A percentile compares a stretch with the other conserved stretches of the same genome.
phyloP scores from a whole-genome alignment of 2,888 invertebrate genomes.

The Ashinkailepas kermadecensis region DNA sequence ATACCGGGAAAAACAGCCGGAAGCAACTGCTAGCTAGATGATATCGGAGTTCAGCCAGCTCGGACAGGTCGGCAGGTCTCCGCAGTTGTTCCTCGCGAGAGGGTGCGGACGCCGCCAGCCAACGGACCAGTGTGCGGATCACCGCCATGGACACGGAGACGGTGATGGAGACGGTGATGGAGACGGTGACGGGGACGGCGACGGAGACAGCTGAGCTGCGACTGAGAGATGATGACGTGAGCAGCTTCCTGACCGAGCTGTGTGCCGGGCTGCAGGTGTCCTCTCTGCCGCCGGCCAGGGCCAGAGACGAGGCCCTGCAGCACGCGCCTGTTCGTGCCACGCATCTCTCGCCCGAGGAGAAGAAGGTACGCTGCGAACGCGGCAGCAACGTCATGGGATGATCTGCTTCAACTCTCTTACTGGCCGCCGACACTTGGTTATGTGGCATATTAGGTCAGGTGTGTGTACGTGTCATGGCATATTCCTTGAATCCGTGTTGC shows the following conservation, averaged over 20 bases:
- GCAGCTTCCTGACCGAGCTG: constrained; percentile 24
- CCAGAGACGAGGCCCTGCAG: constrained; percentile 36
- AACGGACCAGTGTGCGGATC: no score
- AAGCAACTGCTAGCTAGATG: no score
- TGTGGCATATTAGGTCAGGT: not conserved
- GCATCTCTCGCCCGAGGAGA: constrained; percentile 35
- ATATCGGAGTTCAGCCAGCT: no score
- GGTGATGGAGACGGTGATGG: no score
- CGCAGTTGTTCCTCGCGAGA: no score
- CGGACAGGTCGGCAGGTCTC: no score
- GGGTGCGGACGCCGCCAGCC: no score
- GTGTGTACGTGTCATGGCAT: not conserved
- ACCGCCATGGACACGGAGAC: no score
- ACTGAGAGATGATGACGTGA: not conserved
- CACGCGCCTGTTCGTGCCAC: constrained; percentile 40
- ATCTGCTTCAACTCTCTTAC: no score
- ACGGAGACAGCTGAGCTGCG: not conserved
- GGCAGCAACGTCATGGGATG: no score
- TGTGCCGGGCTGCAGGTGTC: constrained; percentile 29
- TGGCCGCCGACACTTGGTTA: not conserved
- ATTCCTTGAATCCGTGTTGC: not conserved
- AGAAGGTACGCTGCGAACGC: constrained; percentile 36
- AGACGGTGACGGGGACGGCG: not conserved
- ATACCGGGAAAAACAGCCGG: no score
- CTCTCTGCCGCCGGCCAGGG: constrained; percentile 37